Percentiles rank a stretch among this genome's conserved stretches.
Conservation (phyloP, 2,113 vertebrate species). For the Periophthalmus modestus region DNA sequence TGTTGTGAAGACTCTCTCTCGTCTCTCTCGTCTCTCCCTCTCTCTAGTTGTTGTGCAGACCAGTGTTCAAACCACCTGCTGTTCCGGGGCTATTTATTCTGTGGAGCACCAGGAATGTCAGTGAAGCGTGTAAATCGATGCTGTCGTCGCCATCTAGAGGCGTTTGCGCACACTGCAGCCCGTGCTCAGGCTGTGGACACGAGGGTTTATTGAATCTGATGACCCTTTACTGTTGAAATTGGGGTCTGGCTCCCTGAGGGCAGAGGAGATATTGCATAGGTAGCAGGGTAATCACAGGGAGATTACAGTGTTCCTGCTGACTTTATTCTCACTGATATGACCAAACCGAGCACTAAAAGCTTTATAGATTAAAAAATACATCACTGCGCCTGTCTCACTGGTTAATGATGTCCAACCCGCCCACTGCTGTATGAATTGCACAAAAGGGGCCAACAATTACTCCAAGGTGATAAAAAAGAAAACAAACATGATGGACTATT, state of each 20-base stretch:
- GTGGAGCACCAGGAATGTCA: constrained; percentile 59
- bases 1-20: constrained; percentile 24
- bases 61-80: constrained; percentile 58
- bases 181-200: constrained; percentile 20
- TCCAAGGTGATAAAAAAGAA: constrained; percentile 56
- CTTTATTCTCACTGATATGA: constrained; percentile 64
- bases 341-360: constrained; percentile 53
- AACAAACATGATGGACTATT: constrained; percentile 50
- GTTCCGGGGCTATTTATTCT: constrained; percentile 52
- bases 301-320: constrained; percentile 64
- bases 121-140: constrained; percentile 46
- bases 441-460: constrained; percentile 53
- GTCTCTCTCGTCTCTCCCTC: too few species aligned
- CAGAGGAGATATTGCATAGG: constrained; percentile 65
- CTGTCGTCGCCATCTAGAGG: constrained; percentile 69
- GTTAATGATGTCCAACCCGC: constrained; percentile 61
- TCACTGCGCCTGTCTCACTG: constrained; percentile 50
- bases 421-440: constrained; percentile 58
- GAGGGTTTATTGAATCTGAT: constrained; percentile 71
- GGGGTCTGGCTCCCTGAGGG: constrained; percentile 62
- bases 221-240: constrained; percentile 64
- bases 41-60: constrained; percentile 36
- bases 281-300: constrained; percentile 62
- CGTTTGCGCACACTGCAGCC: neutral
- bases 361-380: constrained; percentile 73